Conservation (phyloP, 2,113 vertebrate species). For the Corythaixoides concolor region DNA sequence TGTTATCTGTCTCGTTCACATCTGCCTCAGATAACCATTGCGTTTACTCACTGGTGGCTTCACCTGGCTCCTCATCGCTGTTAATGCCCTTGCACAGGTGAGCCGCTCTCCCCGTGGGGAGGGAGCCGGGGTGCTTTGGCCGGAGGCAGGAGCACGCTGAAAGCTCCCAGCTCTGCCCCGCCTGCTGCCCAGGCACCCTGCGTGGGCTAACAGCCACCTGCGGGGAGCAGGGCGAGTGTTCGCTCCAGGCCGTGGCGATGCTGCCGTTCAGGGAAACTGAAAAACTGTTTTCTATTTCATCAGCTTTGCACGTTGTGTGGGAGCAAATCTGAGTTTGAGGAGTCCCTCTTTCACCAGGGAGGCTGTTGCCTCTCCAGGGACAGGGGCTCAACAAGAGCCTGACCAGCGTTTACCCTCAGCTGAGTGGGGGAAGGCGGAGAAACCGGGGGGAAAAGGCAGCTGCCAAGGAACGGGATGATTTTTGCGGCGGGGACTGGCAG, state of each 20-base stretch:
- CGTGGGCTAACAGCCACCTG: too few relatives aligned
- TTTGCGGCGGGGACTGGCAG: not conserved
- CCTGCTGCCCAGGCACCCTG: not conserved
- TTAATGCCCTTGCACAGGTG: fast-evolving
- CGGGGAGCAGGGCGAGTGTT: not conserved
- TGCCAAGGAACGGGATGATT: fast-evolving
- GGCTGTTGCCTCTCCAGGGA: too few relatives aligned
- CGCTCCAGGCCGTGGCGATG: fast-evolving
- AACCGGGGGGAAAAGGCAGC: too few relatives aligned
- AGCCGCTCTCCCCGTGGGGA: not conserved
- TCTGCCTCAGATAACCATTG: fast-evolving
- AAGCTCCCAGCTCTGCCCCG: not conserved
- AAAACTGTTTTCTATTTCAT: not conserved
- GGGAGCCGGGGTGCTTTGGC: too few relatives aligned
- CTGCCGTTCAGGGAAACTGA: too few relatives aligned
- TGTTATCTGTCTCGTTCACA: not conserved
- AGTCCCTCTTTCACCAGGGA: not conserved
- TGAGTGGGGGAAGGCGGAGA: too few relatives aligned
- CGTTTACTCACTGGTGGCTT: fast-evolving
- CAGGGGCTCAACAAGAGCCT: too few relatives aligned
- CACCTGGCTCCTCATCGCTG: not conserved
- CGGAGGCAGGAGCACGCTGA: not conserved
- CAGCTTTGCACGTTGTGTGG: not conserved
- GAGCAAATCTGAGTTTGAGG: not conserved
- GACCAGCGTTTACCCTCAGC: too few relatives aligned